These are phyloP conservation scores for Tethya wilhelma DNA, from an alignment of 37 sponge, comb jelly and placozoan genomes.

Conservation along the genomic window DNA sequence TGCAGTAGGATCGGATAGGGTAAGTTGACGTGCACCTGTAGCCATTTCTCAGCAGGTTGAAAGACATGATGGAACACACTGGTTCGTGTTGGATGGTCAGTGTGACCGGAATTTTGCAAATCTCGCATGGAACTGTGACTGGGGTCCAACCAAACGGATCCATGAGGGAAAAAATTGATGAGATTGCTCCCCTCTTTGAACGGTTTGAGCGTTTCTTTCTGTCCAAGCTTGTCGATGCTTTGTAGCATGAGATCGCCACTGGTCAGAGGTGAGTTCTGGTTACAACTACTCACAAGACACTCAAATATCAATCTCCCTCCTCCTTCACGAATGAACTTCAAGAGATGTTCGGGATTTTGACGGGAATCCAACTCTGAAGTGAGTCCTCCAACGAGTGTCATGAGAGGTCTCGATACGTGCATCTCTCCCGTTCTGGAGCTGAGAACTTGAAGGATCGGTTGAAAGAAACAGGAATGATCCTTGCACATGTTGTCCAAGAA, in stretches of 20 bases:
- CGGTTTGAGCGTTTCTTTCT: conserved; percentile 24
- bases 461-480: conserved; percentile 38
- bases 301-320: conserved; percentile 48
- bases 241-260: not conserved
- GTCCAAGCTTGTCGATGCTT: conserved; percentile 28
- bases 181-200: conserved; percentile 25
- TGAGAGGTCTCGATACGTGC: conserved; percentile 28
- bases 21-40: conserved; percentile 30
- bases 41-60: conserved; percentile 18
- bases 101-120: not conserved
- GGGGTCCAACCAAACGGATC: not conserved
- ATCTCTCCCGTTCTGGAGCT: not conserved
- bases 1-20: conserved; percentile 53
- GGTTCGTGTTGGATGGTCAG: conserved; percentile 18
- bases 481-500: conserved; percentile 38
- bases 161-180: conserved; percentile 44
- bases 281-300: conserved; percentile 19
- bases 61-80: conserved; percentile 39
- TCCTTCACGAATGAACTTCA: conserved; percentile 32
- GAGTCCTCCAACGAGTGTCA: conserved; percentile 10
- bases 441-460: conserved; percentile 31
- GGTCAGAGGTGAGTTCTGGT: not conserved
- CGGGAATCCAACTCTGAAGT: not conserved
- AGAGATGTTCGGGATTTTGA: not conserved
- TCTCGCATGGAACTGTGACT: conserved; percentile 13